Conservation (phyloP, 2,797 vertebrate species). For the Bradypodion pumilum region DNA sequence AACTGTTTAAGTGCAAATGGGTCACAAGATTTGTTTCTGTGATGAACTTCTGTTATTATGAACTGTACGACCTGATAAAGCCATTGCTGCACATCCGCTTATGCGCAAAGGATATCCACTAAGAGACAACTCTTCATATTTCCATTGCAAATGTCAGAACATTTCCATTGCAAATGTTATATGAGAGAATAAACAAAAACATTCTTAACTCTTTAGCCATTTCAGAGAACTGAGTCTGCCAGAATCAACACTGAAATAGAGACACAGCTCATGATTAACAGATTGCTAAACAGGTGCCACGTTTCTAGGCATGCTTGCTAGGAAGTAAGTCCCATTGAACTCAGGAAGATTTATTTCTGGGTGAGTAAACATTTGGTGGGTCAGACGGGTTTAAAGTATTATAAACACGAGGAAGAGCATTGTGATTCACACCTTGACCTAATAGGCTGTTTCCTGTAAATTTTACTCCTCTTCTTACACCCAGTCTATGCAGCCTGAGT, state of each 20-base stretch:
- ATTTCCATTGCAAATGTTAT: not conserved
- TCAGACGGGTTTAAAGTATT: slow-evolving; percentile 4
- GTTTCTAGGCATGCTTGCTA: slow-evolving; percentile 3
- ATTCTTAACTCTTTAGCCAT: not conserved
- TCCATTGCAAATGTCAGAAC: not conserved
- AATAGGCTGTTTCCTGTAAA: not conserved
- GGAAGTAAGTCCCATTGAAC: not conserved
- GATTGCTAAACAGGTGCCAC: not conserved
- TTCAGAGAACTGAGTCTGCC: not conserved
- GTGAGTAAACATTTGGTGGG: not conserved
- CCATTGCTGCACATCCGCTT: slow-evolving; percentile 9
- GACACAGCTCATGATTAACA: not conserved
- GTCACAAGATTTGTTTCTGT: slow-evolving; percentile 42
- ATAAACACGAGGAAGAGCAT: not conserved
- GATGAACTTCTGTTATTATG: slow-evolving; percentile 39
- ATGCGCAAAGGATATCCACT: slow-evolving; percentile 17
- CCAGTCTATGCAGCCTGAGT: not conserved
- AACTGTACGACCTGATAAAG: slow-evolving; percentile 42
- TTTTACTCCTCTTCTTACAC: not conserved
- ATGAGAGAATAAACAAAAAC: not conserved
- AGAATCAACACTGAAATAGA: not conserved
- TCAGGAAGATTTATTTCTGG: not conserved
- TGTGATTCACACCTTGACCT: slow-evolving; percentile 1
- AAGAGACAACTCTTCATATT: slow-evolving; percentile 16
- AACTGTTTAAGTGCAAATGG: slow-evolving; percentile 35